phyloP scores from a whole-genome alignment of 2,888 invertebrate species.

The Nephrotoma appendiculata region DNA sequence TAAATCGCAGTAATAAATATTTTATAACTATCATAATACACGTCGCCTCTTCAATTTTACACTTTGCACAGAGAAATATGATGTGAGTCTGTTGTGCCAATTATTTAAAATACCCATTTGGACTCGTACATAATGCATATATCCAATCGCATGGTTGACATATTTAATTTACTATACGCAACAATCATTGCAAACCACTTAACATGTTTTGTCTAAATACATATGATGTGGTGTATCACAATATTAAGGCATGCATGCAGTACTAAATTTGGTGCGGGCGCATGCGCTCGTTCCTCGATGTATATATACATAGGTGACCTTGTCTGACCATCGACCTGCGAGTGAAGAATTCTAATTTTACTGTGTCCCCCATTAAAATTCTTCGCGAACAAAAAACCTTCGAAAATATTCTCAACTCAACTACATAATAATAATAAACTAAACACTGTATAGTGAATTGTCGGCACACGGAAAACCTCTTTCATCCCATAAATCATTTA shows the following conservation, averaged over 20 bases:
- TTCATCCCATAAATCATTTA: neutral
- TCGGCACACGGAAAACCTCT: neutral
- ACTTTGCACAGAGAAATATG: neutral
- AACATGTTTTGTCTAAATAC: neutral
- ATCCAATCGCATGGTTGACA: neutral
- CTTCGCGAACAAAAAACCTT: neutral
- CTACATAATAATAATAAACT: neutral
- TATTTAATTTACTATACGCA: neutral
- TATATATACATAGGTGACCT: neutral
- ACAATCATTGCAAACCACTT: neutral
- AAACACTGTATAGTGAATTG: neutral
- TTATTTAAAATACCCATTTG: too few species aligned
- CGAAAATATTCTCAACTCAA: neutral
- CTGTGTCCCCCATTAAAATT: neutral
- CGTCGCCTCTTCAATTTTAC: neutral
- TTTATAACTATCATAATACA: neutral
- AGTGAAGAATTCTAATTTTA: neutral
- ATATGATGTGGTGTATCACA: neutral
- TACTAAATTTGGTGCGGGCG: neutral
- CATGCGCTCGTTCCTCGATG: neutral
- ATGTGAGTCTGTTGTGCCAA: too few species aligned
- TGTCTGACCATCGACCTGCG: neutral
- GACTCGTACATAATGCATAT: neutral
- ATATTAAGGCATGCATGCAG: neutral
- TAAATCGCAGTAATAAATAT: neutral